These are phyloP conservation scores for Dryocosmus kuriphilus DNA, from an alignment of 2,888 invertebrate genomes.

Conservation along the genomic window DNA sequence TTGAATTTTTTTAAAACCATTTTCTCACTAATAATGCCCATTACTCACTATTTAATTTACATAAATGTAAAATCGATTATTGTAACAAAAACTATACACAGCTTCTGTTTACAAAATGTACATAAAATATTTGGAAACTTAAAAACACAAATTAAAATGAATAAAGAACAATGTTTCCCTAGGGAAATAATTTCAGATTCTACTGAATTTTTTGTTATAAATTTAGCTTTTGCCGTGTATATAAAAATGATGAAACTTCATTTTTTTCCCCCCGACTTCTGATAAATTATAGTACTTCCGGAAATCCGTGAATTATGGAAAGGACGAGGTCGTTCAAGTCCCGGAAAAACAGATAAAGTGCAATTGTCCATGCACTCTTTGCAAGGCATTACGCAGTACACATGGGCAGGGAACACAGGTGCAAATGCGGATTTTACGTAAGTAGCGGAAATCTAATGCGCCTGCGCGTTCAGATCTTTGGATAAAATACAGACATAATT, in stretches of 20 bases:
- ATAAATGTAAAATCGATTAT: background rate
- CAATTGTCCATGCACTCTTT: conserved; percentile 33
- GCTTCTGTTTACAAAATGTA: background rate
- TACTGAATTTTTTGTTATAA: background rate
- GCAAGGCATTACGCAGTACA: conserved; percentile 19
- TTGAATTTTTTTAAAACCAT: no score
- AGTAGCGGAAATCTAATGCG: conserved; percentile 55
- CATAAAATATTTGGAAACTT: no score
- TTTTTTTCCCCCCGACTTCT: background rate
- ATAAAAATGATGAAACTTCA: background rate
- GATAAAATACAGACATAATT: conserved; percentile 55
- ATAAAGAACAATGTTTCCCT: no score
- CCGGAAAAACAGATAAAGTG: conserved; percentile 33
- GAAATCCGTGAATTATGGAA: conserved; percentile 17
- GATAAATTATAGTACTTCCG: conserved; percentile 25
- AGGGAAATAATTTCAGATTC: background rate
- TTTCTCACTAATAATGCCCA: no score
- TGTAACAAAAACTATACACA: background rate
- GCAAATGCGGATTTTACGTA: conserved; percentile 55
- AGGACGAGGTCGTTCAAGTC: conserved; percentile 30
- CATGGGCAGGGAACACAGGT: conserved; percentile 5
- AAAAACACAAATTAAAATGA: no score
- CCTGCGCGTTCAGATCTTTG: conserved; percentile 53
- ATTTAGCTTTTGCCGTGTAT: background rate
- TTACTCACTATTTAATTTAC: background rate